Evolutionary conservation across 2,797 vertebrate genomes (phyloP), one percentile per base, ranked within the genome.

Genomic region (Paedocypris micromegethes): DNA sequence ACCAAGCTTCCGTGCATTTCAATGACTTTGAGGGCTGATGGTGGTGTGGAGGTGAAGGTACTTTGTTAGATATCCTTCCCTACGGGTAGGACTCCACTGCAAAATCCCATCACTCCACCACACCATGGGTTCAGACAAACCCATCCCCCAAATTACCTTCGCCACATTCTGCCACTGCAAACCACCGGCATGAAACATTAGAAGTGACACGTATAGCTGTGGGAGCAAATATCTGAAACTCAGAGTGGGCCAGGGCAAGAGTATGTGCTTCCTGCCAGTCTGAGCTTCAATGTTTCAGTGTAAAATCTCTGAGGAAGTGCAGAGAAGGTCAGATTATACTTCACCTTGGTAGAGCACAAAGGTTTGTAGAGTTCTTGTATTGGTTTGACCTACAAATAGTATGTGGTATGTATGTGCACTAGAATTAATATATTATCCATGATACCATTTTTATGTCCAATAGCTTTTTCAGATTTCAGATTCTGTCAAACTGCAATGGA

Each of bases 21-120:
- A 77, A 77, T 75, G 66, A 75, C 66, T 57, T 70, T 48, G 61
- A 49, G 55, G 66, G 56, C 72, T 63, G 66, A 69, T 56, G 44
- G 58, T 69, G 69, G 73, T 55, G 64, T 64, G 57, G 50, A 58
- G 56, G 47, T 43, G 57, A 66, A 66, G n/a, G 66, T 58, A 46
- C 60, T 77, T 61, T 66, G 69, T 74, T 67, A 68, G 6, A 71
- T 70, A 75, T 66, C 73, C 73, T 72, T 75, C 76, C 76, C 66
- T 68, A 55, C 43, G 76, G 66, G 66, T 43, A 75, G 73, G 66
- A 66, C 59, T 72, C 43, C 64, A 51, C 50, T 43, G 38, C 37
- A 50, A 51, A 53, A 66, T 68, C 43, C 47, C 47, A 51, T 56
- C 47, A 58, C 66, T 54, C 23, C 39, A 7, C 45, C 45, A 57